Evolutionary conservation across 2,113 vertebrate species (phyloP).

Genomic region (Phyllopteryx taeniolatus): DNA sequence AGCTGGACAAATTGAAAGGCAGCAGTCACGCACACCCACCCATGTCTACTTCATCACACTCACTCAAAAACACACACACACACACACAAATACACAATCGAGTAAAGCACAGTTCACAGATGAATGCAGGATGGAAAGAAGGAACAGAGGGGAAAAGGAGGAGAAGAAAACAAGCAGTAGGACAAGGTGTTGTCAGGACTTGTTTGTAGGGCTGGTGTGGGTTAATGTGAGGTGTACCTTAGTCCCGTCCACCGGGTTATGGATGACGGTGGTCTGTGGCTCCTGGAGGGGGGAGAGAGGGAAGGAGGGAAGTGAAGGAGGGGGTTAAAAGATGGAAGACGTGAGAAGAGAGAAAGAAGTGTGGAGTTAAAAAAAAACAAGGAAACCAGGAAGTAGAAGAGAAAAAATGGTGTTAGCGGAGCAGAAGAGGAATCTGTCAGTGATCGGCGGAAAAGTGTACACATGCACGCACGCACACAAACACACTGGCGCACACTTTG

Average conservation of each 20-base stretch:
- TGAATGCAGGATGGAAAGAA: constrained; percentile 14
- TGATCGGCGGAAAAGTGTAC: constrained; percentile 34
- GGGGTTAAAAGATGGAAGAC: constrained; percentile 21
- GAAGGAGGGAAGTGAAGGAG: neutral
- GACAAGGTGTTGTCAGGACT: constrained; percentile 27
- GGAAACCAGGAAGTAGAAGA: constrained; percentile 21
- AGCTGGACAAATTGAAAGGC: neutral
- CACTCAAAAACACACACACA: neutral
- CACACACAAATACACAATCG: neutral
- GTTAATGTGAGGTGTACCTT: constrained; percentile 57
- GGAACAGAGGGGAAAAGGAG: constrained; percentile 31
- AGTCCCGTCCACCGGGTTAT: constrained; percentile 72
- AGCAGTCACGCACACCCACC: neutral
- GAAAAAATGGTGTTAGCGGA: constrained; percentile 44
- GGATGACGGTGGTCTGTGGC: constrained; percentile 77
- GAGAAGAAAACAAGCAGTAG: constrained; percentile 26
- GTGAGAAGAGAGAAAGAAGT: constrained; percentile 14
- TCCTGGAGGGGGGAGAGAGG: constrained; percentile 58
- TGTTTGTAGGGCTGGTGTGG: neutral
- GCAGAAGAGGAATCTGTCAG: constrained; percentile 42
- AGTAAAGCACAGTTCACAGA: neutral
- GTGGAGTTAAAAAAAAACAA: constrained; percentile 27
- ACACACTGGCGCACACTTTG: neutral
- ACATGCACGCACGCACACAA: constrained; percentile 6
- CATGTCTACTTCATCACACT: neutral